Percentiles rank a stretch among this genome's conserved stretches.
phyloP scores from a whole-genome alignment of 2,888 invertebrate species.

The Dryocosmus kuriphilus region DNA sequence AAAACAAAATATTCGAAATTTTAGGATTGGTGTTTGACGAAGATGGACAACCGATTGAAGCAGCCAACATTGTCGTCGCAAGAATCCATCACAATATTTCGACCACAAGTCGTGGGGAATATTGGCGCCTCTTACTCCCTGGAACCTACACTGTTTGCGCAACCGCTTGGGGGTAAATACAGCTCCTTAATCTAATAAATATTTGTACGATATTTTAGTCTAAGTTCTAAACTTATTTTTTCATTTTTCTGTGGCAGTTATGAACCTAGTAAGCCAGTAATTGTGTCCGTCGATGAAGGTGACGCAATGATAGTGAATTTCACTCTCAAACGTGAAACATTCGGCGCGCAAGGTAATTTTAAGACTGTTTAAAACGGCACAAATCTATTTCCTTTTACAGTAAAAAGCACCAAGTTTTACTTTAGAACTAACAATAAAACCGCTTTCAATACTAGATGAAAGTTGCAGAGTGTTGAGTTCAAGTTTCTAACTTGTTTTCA shows the following conservation, averaged over 20 bases:
- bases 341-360: conserved; percentile 73
- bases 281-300: conserved; percentile 74
- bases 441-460: too few relatives aligned
- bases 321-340: conserved; percentile 67
- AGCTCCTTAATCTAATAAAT: not conserved
- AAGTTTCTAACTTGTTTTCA: too few relatives aligned
- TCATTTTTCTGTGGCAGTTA: conserved; percentile 77
- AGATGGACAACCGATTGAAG: conserved; percentile 82
- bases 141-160: conserved; percentile 90
- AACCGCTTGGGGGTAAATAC: conserved; percentile 84
- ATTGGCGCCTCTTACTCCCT: conserved; percentile 95
- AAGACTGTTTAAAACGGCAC: conserved; percentile 49
- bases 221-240: not conserved
- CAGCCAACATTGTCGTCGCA: conserved; percentile 87
- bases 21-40: conserved; percentile 83
- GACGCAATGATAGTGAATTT: conserved; percentile 78
- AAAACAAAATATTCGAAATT: conserved; percentile 51
- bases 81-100: conserved; percentile 90
- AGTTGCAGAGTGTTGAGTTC: too few relatives aligned
- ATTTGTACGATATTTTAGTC: too few relatives aligned
- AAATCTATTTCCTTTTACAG: not conserved
- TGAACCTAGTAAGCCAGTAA: conserved; percentile 77
- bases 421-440: too few relatives aligned
- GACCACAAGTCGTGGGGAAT: conserved; percentile 91
- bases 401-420: too few relatives aligned